These are phyloP conservation scores for Tapirus indicus DNA, from an alignment of 2,797 vertebrate genomes.

Conservation along the genomic window DNA sequence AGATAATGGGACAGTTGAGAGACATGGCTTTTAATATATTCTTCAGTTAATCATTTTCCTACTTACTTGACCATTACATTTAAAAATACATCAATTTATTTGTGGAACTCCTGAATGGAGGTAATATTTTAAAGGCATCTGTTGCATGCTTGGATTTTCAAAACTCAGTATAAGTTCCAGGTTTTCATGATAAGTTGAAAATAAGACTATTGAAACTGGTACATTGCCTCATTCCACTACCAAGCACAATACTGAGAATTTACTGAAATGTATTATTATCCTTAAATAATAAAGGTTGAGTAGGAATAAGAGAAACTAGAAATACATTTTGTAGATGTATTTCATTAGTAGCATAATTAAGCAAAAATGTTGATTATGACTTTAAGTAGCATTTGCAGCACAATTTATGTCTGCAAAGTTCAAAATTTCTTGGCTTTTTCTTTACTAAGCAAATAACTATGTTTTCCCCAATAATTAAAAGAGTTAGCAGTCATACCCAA, in stretches of 20 bases:
- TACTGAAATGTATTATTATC: constrained; percentile 63
- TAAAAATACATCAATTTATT: constrained; percentile 68
- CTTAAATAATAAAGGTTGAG: constrained; percentile 67
- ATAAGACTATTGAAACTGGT: constrained; percentile 80
- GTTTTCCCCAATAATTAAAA: constrained; percentile 36
- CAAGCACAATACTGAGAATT: constrained; percentile 67
- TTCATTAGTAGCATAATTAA: constrained; percentile 76
- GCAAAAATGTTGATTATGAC: constrained; percentile 60
- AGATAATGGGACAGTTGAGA: constrained; percentile 63
- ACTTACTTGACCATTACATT: constrained; percentile 58
- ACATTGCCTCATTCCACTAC: constrained; percentile 76
- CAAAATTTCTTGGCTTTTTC: constrained; percentile 73
- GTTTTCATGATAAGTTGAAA: constrained; percentile 72
- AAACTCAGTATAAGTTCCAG: constrained; percentile 65
- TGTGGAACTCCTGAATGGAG: constrained; percentile 76
- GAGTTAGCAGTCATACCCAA: constrained; percentile 44
- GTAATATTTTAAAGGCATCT: constrained; percentile 76
- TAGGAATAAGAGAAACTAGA: constrained; percentile 61
- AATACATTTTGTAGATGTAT: constrained; percentile 51
- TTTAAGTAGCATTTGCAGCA: constrained; percentile 72
- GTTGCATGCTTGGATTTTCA: constrained; percentile 65
- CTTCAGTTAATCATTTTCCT: constrained; percentile 64
- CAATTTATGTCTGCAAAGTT: constrained; percentile 70
- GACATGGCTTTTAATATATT: constrained; percentile 61
- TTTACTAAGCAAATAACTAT: constrained; percentile 68